phyloP scores from a whole-genome alignment of 2,113 vertebrate species.

The Vidua macroura region DNA sequence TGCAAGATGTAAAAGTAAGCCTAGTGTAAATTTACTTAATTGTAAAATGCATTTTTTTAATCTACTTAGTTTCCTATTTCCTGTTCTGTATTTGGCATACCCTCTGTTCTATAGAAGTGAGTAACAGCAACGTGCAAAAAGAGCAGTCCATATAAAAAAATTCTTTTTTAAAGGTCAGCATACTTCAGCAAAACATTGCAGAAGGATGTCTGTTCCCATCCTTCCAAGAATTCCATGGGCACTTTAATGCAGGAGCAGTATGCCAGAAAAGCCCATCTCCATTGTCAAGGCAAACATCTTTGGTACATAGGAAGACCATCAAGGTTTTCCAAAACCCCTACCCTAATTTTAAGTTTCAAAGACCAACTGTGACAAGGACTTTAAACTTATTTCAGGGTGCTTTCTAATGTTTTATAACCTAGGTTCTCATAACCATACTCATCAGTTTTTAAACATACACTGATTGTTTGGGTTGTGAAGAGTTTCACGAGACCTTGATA shows the following conservation, averaged over 20 bases:
- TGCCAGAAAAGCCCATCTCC: background rate
- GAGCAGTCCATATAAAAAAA: background rate
- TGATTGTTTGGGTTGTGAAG: background rate
- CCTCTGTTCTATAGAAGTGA: background rate
- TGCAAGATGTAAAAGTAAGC: background rate
- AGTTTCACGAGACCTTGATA: background rate
- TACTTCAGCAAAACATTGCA: background rate
- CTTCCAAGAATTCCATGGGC: background rate
- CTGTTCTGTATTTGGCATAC: background rate
- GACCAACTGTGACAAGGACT: background rate
- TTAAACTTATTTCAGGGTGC: background rate
- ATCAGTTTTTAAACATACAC: background rate
- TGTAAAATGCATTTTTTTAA: background rate
- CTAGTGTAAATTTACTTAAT: background rate
- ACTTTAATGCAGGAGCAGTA: background rate
- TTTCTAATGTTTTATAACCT: background rate
- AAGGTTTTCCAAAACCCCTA: background rate
- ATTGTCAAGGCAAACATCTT: background rate
- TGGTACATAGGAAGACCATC: background rate
- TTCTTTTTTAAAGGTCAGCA: conserved; percentile 18
- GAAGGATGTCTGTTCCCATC: background rate
- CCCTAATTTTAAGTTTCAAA: background rate
- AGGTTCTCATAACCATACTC: background rate
- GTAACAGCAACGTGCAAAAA: background rate
- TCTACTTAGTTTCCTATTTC: background rate